Evolutionary conservation across 2,797 vertebrate species (phyloP), one percentile per base, ranked within the genome.

Genomic region (Knipowitschia caucasica): DNA sequence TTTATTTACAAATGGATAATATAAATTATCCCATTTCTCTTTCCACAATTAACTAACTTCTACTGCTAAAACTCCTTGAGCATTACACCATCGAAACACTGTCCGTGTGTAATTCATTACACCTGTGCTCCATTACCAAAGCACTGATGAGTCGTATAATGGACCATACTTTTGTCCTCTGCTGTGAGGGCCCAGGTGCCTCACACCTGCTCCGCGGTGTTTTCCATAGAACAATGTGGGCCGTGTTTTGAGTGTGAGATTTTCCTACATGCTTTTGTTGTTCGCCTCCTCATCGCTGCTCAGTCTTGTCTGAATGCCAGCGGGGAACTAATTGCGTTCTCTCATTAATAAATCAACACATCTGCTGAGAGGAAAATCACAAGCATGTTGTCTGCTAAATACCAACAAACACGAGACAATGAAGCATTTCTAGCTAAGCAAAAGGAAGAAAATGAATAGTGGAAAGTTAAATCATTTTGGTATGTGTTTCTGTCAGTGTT

Each of bases 341-440:
- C 59, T 72, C 68, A 81, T 85, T 84, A 81, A 78, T 82, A 84
- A 80, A 77, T 78, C 58, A 81, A 55, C 26, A 77, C 59, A 58
- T 56, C 40, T 73, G 55, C 62, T 75, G 17, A 69, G 75, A 77
- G 64, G 74, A 59, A 76, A 73, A 71, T 78, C 53, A 61, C 66
- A 70, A 60, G 46, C 53, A 45, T 55, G 62, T 65, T 56, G 38
- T 59, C 39, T 63, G 25, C 35, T 53, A 77, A 75, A 60, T 64
- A 35, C 31, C 33, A 62, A 69, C 54, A 65, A 64, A 76, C 61
- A 39, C 35, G 30, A 34, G 36, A 27, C 54, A 63, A 42, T 42
- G 59, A 40, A 21, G 33, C 26, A 7, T 35, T 47, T 40, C 15
- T 25, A 45, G 25, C 7, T 10, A 44, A 23, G 9, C 24, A 14